Evolutionary conservation across 2,888 invertebrate genomes (phyloP).

Genomic region (Deilephila porcellus): DNA sequence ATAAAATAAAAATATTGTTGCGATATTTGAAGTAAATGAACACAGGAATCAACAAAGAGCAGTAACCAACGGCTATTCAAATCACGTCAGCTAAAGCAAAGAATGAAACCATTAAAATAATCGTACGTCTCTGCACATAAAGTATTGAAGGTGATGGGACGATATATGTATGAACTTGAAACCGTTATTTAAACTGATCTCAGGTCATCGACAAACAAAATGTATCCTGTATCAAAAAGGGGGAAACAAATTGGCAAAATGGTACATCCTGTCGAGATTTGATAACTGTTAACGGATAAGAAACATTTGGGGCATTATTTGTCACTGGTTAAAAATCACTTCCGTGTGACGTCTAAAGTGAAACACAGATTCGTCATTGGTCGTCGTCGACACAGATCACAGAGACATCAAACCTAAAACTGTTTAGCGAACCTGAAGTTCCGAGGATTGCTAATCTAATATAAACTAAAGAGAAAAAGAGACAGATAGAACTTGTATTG

Average conservation of each 20-base stretch:
- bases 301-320: conserved; percentile 36
- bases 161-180: conserved; percentile 25
- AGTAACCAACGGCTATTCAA: neutral
- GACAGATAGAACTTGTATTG: no score
- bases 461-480: no score
- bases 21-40: neutral
- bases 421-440: no score
- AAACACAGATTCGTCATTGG: no score
- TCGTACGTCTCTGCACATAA: neutral
- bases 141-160: conserved; percentile 4
- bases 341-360: neutral
- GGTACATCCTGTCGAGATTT: conserved; percentile 68
- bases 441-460: no score
- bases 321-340: conserved; percentile 14
- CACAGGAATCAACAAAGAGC: neutral
- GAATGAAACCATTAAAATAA: conserved; percentile 27
- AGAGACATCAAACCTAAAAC: no score
- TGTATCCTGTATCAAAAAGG: conserved; percentile 72
- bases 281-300: conserved; percentile 37
- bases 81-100: neutral
- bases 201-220: conserved; percentile 57
- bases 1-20: neutral
- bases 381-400: no score
- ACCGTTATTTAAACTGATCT: conserved; percentile 40
- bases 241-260: conserved; percentile 73